phyloP scores from a whole-genome alignment of 64 coral and sea anemone genomes.

The Montipora foliosa region DNA sequence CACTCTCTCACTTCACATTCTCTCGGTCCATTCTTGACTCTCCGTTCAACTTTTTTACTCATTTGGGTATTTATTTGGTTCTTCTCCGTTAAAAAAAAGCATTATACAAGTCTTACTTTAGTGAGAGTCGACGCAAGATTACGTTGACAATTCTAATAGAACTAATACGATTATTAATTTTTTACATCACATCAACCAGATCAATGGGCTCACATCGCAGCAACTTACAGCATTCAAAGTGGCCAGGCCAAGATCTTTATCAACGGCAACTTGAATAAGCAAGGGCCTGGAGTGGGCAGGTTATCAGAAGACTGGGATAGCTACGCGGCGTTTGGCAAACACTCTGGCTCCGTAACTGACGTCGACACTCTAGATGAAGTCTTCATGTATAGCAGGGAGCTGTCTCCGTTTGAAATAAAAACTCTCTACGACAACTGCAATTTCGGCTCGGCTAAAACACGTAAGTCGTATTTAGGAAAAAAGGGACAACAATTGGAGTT shows the following conservation, averaged over 20 bases:
- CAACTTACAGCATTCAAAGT: conserved; percentile 70
- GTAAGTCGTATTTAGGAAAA: conserved; percentile 36
- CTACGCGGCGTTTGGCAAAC: conserved; percentile 92
- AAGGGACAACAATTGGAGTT: background rate
- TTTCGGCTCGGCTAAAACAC: conserved; percentile 76
- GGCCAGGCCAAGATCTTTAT: conserved; percentile 84
- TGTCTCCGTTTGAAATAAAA: conserved; percentile 93
- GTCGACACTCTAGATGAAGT: conserved; percentile 85
- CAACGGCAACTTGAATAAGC: conserved; percentile 83
- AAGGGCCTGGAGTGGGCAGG: conserved; percentile 58
- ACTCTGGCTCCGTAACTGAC: conserved; percentile 65
- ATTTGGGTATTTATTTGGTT: too few relatives aligned
- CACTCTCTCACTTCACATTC: too few relatives aligned
- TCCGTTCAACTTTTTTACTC: too few relatives aligned
- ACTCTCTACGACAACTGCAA: conserved; percentile 91
- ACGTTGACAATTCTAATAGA: background rate
- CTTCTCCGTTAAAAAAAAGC: too few relatives aligned
- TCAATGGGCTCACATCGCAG: conserved; percentile 86
- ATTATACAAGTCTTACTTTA: too few relatives aligned
- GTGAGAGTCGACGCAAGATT: too few relatives aligned
- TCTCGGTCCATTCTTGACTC: too few relatives aligned
- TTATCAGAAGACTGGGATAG: conserved; percentile 97
- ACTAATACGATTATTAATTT: background rate
- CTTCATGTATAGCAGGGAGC: conserved; percentile 86
- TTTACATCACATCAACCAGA: conserved; percentile 20